Conservation (phyloP, 64 coral and sea anemone genomes). For the Orbicella faveolata region DNA sequence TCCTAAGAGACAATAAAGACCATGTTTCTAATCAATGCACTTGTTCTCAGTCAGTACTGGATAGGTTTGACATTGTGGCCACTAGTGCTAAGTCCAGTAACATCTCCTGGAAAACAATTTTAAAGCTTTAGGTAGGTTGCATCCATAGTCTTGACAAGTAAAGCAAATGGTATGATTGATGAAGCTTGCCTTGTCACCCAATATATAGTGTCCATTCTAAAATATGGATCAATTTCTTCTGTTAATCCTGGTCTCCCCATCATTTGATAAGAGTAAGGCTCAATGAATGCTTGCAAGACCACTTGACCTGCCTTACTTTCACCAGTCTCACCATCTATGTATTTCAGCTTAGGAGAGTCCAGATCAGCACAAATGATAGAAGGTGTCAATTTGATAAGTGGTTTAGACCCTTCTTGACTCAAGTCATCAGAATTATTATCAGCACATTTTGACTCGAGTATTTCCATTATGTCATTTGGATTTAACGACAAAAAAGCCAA, state of each 20-base stretch:
- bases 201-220: conserved; percentile 90
- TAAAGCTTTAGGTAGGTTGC: conserved; percentile 80
- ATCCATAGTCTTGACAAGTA: conserved; percentile 95
- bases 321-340: conserved; percentile 65
- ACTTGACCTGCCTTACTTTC: conserved; percentile 75
- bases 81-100: no score
- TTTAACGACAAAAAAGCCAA: conserved; percentile 91
- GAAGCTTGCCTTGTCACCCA: conserved; percentile 90
- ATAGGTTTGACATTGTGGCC: no score
- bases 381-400: conserved; percentile 93
- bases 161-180: conserved; percentile 88
- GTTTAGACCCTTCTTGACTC: conserved; percentile 61
- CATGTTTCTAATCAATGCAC: no score
- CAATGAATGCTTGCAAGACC: conserved; percentile 88
- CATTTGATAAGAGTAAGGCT: conserved; percentile 86
- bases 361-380: conserved; percentile 98
- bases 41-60: no score
- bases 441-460: conserved; percentile 55
- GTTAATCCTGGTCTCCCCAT: conserved; percentile 83
- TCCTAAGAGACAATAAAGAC: no score
- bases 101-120: not conserved
- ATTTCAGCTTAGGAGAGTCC: conserved; percentile 71
- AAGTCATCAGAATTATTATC: conserved; percentile 23
- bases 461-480: conserved; percentile 55
- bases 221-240: conserved; percentile 98